Conservation (phyloP, 1,140 invertebrate species). For the Sipha flava region DNA sequence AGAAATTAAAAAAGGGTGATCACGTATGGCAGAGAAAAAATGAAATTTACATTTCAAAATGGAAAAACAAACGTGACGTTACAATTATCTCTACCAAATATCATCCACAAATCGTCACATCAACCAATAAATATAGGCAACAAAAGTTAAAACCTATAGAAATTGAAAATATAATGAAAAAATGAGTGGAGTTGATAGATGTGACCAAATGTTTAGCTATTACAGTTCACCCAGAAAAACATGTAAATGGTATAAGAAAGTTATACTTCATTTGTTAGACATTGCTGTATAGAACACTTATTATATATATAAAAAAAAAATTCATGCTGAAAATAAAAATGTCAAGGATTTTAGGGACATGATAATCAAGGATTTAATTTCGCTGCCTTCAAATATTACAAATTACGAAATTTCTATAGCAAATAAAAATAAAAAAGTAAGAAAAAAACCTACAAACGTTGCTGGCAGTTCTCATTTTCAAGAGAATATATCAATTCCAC, state of each 20-base stretch:
- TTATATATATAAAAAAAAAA: not conserved
- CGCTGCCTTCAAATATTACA: not conserved
- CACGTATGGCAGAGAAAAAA: too few relatives aligned
- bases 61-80: too few relatives aligned
- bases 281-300: not conserved
- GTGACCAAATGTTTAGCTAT: slow-evolving; percentile 31
- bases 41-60: too few relatives aligned
- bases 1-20: too few relatives aligned
- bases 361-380: not conserved
- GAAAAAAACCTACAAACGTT: not conserved
- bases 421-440: not conserved
- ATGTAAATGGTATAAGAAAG: slow-evolving; percentile 28
- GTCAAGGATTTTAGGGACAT: not conserved
- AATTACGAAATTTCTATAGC: not conserved
- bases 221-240: slow-evolving; percentile 20
- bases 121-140: not conserved
- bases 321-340: not conserved
- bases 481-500: not conserved
- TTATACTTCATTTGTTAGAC: not conserved
- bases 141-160: not conserved
- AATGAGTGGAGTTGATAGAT: slow-evolving; percentile 28
- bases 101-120: not conserved
- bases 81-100: not conserved
- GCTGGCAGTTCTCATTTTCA: not conserved
- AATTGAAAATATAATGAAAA: slow-evolving; percentile 22